Base-by-base conservation (phyloP, 1,140 invertebrate genomes). In the Mactra quadrangularis region DNA sequence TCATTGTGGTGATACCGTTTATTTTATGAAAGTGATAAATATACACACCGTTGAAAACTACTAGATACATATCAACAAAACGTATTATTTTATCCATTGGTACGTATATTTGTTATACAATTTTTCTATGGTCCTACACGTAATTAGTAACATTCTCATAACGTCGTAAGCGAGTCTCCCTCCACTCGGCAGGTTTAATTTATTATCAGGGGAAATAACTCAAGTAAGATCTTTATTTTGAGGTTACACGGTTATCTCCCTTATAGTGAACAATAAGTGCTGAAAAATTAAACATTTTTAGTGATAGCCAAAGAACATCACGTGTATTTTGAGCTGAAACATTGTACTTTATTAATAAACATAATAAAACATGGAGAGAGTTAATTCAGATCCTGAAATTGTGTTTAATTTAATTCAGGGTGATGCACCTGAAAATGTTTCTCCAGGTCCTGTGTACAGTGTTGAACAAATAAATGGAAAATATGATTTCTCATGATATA, bases 351-450 rank as follows among this genome's bases (percentile, higher is more conserved):
- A 38, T 3, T 35, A 35, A 19, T 35, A n/a, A 35, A 7, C 35
- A 25, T 7, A 31, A 7, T 7, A 60, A 29, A 60, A 9, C 27
- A 62, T 62, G 59, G 59, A 35, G n/a, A n/a, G n/a, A n/a, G n/a
- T n/a, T 62, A 35, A 62, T 35, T 62, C 59, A 11, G 59, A 62
- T 38, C 19, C 59, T 19, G 59, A 62, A 22, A n/a, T 62, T 35
- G 59, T 35, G 59, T 62, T 62, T 38, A 62, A 62, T 38, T 13
- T 19, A 22, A 35, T 1, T 62, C 59, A 38, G 22, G 59, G 59
- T 4, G 31, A 57, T 17, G 2, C 7, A 3, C 6, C 6, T 6
- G 27, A 57, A 6, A 17, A 57, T 17, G 55, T 29, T 4, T 57
- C 55, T 27, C 55, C 55, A 27, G 6, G 13, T 2, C 13, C 25